Evolutionary conservation across 2,113 vertebrate genomes (phyloP).

Genomic region (Oceanodroma tethys): DNA sequence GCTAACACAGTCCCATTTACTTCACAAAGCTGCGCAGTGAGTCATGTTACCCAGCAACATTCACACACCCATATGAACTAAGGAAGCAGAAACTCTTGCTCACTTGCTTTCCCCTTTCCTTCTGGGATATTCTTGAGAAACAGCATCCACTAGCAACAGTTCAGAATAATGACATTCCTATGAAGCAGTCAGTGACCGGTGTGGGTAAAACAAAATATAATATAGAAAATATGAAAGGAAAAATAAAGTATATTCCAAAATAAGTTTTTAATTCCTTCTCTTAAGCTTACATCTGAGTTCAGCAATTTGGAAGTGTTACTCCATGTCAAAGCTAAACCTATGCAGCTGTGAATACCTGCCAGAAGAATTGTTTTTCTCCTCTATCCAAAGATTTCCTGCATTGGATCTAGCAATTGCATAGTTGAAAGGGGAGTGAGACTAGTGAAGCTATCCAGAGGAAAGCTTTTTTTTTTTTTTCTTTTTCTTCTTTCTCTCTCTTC

Average conservation of each 20-base stretch:
- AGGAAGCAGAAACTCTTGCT: not conserved
- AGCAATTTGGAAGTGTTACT: not conserved
- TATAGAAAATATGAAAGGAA: not conserved
- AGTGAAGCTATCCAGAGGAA: not conserved
- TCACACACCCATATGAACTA: not conserved
- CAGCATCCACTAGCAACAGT: not conserved
- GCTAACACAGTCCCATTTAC: not conserved
- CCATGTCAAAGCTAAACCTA: not conserved
- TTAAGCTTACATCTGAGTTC: not conserved
- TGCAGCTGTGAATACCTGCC: not conserved
- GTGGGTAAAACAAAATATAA: not conserved
- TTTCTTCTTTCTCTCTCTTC: not conserved
- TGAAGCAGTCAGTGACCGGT: not conserved
- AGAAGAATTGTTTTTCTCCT: not conserved
- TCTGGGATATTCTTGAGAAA: not conserved
- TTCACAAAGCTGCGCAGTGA: constrained; percentile 8
- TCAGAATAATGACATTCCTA: not conserved
- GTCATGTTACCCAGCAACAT: not conserved
- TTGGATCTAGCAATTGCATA: not conserved
- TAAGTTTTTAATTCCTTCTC: not conserved
- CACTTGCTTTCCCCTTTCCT: constrained; percentile 8
- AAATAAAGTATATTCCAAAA: not conserved
- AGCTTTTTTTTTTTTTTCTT: not conserved
- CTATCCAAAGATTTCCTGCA: not conserved
- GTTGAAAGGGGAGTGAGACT: not conserved